A percentile compares a stretch with the other conserved stretches of the same genome.
phyloP scores from a whole-genome alignment of 2,113 vertebrate genomes.

The Probosciger aterrimus region DNA sequence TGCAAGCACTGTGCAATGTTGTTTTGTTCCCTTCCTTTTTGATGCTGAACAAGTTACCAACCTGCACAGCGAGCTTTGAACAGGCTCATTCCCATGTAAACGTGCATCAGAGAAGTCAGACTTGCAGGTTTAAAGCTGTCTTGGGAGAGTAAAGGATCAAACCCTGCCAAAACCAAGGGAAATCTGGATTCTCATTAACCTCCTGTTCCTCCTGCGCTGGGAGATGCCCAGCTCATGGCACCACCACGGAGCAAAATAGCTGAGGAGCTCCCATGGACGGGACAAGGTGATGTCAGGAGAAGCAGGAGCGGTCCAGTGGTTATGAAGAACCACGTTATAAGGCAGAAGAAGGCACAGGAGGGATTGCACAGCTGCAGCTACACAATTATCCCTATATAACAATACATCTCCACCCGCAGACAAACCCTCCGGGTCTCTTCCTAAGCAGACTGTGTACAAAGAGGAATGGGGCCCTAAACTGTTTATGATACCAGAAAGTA shows the following conservation, averaged over 20 bases:
- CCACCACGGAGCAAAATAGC: not conserved
- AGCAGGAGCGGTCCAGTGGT: not conserved
- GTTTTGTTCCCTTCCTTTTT: not conserved
- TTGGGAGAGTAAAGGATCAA: not conserved
- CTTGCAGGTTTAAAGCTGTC: not conserved
- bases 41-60: not conserved
- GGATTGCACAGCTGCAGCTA: not conserved
- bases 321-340: not conserved
- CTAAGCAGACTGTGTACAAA: not conserved
- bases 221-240: not conserved
- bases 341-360: not conserved
- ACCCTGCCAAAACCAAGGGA: not conserved
- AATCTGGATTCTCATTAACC: not conserved
- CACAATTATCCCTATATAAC: not conserved
- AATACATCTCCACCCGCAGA: not conserved
- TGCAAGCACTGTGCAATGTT: not conserved
- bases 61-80: not conserved
- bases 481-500: slow-evolving; percentile 25
- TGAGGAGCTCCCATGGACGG: not conserved
- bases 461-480: slow-evolving; percentile 8
- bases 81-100: not conserved
- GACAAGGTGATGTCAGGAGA: not conserved
- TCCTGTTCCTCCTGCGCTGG: not conserved
- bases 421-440: not conserved
- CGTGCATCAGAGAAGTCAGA: not conserved